phyloP scores from a whole-genome alignment of 1,140 invertebrate genomes.

The Pseudomyrmex sp. region DNA sequence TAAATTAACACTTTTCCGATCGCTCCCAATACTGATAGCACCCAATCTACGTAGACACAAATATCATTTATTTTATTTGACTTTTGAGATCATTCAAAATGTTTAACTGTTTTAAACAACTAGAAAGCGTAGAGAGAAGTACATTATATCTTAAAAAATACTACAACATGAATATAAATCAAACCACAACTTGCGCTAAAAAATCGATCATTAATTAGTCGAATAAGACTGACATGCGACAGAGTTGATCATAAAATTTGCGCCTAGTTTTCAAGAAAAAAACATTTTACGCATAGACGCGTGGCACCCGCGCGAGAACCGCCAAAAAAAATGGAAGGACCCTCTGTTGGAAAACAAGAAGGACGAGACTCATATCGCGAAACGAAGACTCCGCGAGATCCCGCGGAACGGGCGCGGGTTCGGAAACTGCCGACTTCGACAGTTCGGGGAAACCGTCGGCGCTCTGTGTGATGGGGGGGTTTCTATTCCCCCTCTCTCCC shows the following conservation, averaged over 20 bases:
- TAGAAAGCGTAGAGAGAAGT: too few relatives aligned
- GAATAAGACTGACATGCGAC: neutral
- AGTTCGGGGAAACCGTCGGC: slow-evolving; percentile 77
- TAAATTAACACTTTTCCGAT: neutral
- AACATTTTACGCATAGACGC: neutral
- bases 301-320: neutral
- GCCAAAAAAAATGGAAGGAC: neutral
- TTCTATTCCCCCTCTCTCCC: slow-evolving; percentile 72
- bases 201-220: neutral
- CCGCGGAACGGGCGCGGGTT: slow-evolving; percentile 68
- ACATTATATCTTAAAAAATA: too few relatives aligned
- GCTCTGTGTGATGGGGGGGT: slow-evolving; percentile 76
- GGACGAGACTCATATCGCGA: slow-evolving; percentile 2
- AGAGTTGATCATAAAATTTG: neutral
- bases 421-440: slow-evolving; percentile 66
- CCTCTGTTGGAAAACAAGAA: neutral
- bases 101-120: too few relatives aligned
- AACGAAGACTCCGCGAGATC: slow-evolving; percentile 47
- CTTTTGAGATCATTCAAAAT: too few relatives aligned
- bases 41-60: too few relatives aligned
- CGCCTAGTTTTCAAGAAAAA: neutral
- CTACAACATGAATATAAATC: neutral
- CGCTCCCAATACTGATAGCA: neutral
- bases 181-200: slow-evolving; percentile 12
- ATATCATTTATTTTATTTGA: too few relatives aligned